Conservation (phyloP, 2,888 invertebrate species). For the Dynastes maya region DNA sequence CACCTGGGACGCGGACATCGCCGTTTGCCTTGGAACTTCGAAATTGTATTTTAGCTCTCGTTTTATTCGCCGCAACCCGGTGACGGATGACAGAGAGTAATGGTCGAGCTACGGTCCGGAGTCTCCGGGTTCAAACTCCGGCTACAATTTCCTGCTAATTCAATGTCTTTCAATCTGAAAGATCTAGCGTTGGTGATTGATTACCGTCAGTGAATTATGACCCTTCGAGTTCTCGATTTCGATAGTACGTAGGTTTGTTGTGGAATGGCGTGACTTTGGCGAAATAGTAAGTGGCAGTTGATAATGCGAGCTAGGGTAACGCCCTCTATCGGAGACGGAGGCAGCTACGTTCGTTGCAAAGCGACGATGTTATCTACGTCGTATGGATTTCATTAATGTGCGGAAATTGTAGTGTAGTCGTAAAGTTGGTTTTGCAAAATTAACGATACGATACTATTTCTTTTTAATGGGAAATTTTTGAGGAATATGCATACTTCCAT, state of each 20-base stretch:
- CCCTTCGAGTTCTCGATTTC: neutral
- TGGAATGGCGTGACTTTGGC: neutral
- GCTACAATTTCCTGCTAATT: conserved; percentile 72
- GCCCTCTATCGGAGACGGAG: conserved; percentile 23
- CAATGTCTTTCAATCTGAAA: conserved; percentile 72
- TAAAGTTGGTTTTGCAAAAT: neutral
- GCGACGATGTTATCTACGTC: conserved; percentile 23
- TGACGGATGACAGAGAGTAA: conserved; percentile 67
- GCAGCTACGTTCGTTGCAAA: neutral
- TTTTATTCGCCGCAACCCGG: conserved; percentile 29
- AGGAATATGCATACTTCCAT: too few relatives aligned
- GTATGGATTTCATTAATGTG: conserved; percentile 36
- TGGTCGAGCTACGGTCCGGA: conserved; percentile 59
- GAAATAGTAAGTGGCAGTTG: neutral
- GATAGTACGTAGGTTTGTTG: neutral
- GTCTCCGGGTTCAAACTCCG: conserved; percentile 62
- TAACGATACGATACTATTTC: too few relatives aligned
- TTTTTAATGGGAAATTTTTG: too few relatives aligned
- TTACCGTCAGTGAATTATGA: conserved; percentile 59
- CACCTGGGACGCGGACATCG: conserved; percentile 43
- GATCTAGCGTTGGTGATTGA: conserved; percentile 68
- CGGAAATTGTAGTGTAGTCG: conserved; percentile 39
- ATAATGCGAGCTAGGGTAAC: conserved; percentile 35
- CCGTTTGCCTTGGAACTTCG: conserved; percentile 55
- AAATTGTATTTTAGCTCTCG: conserved; percentile 58